Percentiles rank a stretch among this genome's conserved stretches.
These are phyloP conservation scores for Lasioglossum calceatum DNA, from an alignment of 2,888 invertebrate species.

Conservation along the genomic window DNA sequence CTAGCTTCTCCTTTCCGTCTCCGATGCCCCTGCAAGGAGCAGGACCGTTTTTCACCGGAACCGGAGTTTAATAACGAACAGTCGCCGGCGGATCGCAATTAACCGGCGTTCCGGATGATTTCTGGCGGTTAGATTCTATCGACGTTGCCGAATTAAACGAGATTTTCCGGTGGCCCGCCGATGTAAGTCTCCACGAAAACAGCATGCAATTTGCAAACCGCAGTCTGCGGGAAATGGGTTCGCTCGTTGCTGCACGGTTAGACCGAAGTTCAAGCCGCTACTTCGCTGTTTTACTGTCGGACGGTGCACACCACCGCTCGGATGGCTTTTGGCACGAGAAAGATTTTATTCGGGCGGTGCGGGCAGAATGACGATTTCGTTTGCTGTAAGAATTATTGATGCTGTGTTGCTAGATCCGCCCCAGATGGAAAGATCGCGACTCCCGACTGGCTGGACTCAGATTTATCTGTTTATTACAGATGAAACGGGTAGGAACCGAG, in stretches of 20 bases:
- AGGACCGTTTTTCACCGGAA: constrained; percentile 32
- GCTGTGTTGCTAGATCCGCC: background rate
- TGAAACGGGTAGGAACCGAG: background rate
- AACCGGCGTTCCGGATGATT: constrained; percentile 53
- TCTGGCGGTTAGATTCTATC: constrained; percentile 62
- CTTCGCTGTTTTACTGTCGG: constrained; percentile 18
- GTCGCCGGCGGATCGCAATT: constrained; percentile 71
- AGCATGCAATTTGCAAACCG: constrained; percentile 59
- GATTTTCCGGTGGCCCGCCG: constrained; percentile 72
- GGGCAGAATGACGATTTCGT: constrained; percentile 15
- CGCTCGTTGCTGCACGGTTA: constrained; percentile 12
- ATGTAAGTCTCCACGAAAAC: constrained; percentile 65
- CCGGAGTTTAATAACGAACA: constrained; percentile 74
- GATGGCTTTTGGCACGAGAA: constrained; percentile 6
- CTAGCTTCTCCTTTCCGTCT: constrained; percentile 65
- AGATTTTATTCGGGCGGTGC: constrained; percentile 16
- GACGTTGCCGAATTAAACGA: constrained; percentile 76
- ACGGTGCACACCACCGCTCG: background rate
- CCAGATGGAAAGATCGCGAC: background rate
- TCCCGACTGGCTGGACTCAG: background rate
- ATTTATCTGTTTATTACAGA: constrained; percentile 11
- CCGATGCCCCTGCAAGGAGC: constrained; percentile 11
- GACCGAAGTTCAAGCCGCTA: constrained; percentile 14
- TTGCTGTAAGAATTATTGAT: constrained; percentile 13
- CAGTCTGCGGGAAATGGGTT: constrained; percentile 47